Base-by-base conservation (phyloP, 2,888 invertebrate genomes). In the Drosophila macrothrix region DNA sequence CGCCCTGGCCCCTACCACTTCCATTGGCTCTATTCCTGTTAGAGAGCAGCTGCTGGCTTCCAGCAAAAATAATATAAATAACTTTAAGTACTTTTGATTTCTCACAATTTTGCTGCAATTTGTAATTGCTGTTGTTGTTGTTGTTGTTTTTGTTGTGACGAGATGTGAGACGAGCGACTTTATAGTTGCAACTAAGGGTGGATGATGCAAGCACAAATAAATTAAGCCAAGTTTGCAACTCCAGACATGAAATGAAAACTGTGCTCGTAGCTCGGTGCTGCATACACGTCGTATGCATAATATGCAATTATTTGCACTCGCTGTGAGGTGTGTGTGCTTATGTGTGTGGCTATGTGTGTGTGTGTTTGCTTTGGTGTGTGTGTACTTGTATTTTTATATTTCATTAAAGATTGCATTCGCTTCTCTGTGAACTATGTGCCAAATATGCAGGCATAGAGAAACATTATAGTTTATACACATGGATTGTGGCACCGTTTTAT, bases 31-130 rank as follows among this genome's bases (percentile, higher is more conserved):
- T 25, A 25, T 46, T 35, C 25, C 10, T 19, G 19, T 25, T 29
- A 35, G 35, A 54, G 16, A 52, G 29, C 78, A 62, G 58, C 67
- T 70, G 70, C 50, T 53, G 78, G 28, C 67, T 41, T 66, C 68
- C 64, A 60, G 71, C 49, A 50, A 78, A 72, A 78, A 71, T 81
- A 73, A 84, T 67, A 80, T 76, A 87, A 87, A 80, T 72, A 80
- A 73, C 71, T 68, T 78, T 59, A 79, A 83, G 70, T 53, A 73
- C 82, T 80, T 85, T 88, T 83, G 83, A 85, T 83, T 88, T 88
- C 83, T 88, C 73, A 82, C 78, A 80, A 82, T 87, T 86, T 76
- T 50, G 73, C 54, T 73, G 67, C 75, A 82, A 82, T 83, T 82
- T 71, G 74, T 74, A 76, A 22, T 78, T 67, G 65, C 14, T 56